These are phyloP conservation scores for Tretioscincus oriximinensis DNA, from an alignment of 2,113 vertebrate species.

Conservation along the genomic window DNA sequence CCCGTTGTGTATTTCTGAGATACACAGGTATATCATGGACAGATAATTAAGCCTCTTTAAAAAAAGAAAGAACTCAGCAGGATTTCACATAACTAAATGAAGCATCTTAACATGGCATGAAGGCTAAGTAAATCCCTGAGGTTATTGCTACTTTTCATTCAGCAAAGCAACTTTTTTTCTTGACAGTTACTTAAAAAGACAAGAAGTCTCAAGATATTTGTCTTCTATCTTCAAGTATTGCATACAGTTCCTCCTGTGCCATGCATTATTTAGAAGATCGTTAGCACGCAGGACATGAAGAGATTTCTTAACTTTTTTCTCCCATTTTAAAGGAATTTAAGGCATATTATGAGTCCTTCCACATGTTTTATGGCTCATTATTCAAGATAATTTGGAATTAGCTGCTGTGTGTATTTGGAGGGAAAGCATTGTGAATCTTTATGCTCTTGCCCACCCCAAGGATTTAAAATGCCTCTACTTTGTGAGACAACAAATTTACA, in stretches of 20 bases:
- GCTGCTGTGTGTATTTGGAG: constrained; percentile 11
- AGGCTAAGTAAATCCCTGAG: constrained; percentile 55
- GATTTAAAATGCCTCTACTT: constrained; percentile 23
- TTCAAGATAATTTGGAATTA: constrained; percentile 43
- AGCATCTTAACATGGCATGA: constrained; percentile 60
- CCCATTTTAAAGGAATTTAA: constrained; percentile 48
- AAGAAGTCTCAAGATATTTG: constrained; percentile 67
- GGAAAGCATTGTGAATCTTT: constrained; percentile 21
- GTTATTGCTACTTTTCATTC: constrained; percentile 52
- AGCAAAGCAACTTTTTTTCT: constrained; percentile 41
- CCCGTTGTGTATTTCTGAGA: constrained; percentile 40
- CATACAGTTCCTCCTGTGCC: constrained; percentile 47
- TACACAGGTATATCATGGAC: constrained; percentile 48
- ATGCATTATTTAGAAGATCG: constrained; percentile 56
- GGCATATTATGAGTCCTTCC: constrained; percentile 45
- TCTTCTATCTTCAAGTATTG: constrained; percentile 58
- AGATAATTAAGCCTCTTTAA: constrained; percentile 59
- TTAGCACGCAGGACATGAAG: constrained; percentile 56
- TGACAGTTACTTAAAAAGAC: constrained; percentile 66
- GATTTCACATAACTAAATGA: constrained; percentile 74
- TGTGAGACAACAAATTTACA: constrained; percentile 39
- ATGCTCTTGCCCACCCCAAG: constrained; percentile 12
- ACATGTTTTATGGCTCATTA: constrained; percentile 42
- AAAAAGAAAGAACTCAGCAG: constrained; percentile 25
- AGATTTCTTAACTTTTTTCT: constrained; percentile 41